Percentiles rank a stretch among this genome's conserved stretches.
Conservation (phyloP, 2,888 invertebrate genomes). For the Scelioninae gen. 1 region DNA sequence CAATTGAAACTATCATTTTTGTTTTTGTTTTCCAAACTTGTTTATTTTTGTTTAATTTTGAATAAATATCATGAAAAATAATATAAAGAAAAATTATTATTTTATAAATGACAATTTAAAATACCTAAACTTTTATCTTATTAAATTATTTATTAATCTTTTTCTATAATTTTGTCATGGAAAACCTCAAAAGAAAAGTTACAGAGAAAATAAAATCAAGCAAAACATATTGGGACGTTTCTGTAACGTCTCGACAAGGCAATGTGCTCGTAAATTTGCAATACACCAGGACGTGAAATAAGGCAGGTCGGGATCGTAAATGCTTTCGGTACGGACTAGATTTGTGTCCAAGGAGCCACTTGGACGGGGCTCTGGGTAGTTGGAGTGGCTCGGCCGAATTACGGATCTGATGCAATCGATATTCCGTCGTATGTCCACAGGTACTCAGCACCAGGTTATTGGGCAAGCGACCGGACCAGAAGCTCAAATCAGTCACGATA, state of each 20-base stretch:
- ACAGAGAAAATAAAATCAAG: neutral
- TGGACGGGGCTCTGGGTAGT: constrained; percentile 41
- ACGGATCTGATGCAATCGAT: constrained; percentile 63
- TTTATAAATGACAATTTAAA: too few relatives aligned
- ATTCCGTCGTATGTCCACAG: constrained; percentile 84
- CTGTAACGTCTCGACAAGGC: constrained; percentile 14
- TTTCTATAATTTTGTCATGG: too few relatives aligned
- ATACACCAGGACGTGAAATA: constrained; percentile 37
- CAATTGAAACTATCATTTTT: too few relatives aligned
- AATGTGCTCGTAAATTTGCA: constrained; percentile 42
- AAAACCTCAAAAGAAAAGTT: neutral
- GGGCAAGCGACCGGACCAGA: constrained; percentile 91
- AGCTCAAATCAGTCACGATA: constrained; percentile 94
- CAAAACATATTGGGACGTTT: constrained; percentile 1
- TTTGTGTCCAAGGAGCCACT: constrained; percentile 65
- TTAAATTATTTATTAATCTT: too few relatives aligned
- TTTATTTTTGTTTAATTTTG: too few relatives aligned
- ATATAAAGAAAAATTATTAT: too few relatives aligned
- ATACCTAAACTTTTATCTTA: too few relatives aligned
- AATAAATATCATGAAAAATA: too few relatives aligned
- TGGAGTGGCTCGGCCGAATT: constrained; percentile 44
- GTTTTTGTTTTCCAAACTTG: too few relatives aligned
- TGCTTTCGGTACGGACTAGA: constrained; percentile 61
- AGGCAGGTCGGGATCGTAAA: constrained; percentile 58
- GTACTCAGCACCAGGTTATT: constrained; percentile 92